phyloP scores from a whole-genome alignment of 2,113 vertebrate genomes.

The Chionodraco myersi region DNA sequence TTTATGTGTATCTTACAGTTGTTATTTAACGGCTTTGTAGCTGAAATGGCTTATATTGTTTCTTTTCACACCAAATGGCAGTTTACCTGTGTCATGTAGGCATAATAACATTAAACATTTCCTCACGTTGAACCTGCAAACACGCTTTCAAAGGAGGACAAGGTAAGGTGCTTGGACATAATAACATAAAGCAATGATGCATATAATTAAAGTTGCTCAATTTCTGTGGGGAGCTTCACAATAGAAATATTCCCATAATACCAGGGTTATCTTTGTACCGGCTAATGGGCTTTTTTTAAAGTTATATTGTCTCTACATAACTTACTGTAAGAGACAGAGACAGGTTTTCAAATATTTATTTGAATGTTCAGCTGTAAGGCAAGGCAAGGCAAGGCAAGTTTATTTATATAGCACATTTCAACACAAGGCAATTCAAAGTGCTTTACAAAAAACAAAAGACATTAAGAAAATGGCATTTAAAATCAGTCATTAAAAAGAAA shows the following conservation, averaged over 20 bases:
- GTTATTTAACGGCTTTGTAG: not conserved
- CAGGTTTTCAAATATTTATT: not conserved
- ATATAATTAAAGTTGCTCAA: constrained; percentile 13
- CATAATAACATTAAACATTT: not conserved
- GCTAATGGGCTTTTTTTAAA: constrained; percentile 5
- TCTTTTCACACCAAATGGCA: not conserved
- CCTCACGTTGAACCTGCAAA: not conserved
- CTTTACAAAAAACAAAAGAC: too few relatives aligned
- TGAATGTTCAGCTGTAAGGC: not conserved
- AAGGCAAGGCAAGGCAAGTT: too few relatives aligned
- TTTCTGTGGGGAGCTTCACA: not conserved
- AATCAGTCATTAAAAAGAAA: too few relatives aligned
- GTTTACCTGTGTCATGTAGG: not conserved
- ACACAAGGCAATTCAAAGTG: too few relatives aligned
- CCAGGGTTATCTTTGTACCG: not conserved
- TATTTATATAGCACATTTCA: too few relatives aligned
- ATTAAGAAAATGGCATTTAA: too few relatives aligned
- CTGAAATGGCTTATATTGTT: not conserved
- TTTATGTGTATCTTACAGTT: not conserved
- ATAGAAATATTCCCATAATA: not conserved
- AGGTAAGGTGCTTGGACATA: not conserved
- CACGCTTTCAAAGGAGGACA: not conserved
- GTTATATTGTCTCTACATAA: not conserved
- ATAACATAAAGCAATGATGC: constrained; percentile 8
- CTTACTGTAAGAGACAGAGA: not conserved